Conservation (phyloP, 2,113 vertebrate genomes). For the Micromys minutus region DNA sequence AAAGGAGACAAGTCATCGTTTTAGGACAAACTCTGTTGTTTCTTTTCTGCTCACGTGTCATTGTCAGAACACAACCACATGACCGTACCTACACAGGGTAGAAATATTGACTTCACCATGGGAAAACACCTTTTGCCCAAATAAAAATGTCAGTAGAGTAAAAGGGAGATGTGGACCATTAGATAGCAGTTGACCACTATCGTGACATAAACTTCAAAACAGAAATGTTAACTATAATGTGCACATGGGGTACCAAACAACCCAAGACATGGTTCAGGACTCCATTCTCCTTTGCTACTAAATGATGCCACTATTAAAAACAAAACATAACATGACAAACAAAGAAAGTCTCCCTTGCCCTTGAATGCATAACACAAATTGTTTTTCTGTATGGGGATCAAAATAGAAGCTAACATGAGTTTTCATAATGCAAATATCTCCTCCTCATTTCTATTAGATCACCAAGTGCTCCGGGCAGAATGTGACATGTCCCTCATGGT, state of each 20-base stretch:
- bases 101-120: background rate
- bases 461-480: background rate
- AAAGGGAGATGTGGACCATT: background rate
- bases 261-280: background rate
- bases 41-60: background rate
- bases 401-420: background rate
- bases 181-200: background rate
- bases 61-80: background rate
- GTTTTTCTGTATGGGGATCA: background rate
- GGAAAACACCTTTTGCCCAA: background rate
- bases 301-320: background rate
- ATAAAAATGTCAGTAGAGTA: background rate
- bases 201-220: background rate
- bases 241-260: background rate
- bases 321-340: background rate
- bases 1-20: background rate
- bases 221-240: background rate
- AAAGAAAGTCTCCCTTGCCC: background rate
- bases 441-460: background rate
- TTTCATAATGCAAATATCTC: conserved; percentile 35
- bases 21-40: background rate
- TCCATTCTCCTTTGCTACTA: background rate
- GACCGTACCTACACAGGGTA: background rate
- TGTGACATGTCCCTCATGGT: background rate
- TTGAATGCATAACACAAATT: background rate